phyloP scores from a whole-genome alignment of 92 coral and sea anemone species.

The Bergia puertoricense region DNA sequence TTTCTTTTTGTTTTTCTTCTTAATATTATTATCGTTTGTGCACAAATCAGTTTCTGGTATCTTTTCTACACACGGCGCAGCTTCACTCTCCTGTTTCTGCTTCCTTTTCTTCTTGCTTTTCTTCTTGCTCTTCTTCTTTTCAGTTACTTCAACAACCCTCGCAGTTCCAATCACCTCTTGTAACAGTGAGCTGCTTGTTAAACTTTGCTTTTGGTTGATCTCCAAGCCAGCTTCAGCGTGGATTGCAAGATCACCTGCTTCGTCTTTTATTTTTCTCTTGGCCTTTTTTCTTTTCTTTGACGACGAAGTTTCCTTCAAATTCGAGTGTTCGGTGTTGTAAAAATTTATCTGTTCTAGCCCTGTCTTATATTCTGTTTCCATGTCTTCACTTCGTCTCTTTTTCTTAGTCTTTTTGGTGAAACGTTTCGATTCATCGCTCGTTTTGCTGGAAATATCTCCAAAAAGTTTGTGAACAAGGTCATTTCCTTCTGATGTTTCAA shows the following conservation, averaged over 20 bases:
- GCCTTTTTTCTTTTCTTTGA: conserved; percentile 55
- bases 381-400: not conserved
- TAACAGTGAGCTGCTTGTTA: not conserved
- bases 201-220: conserved; percentile 25
- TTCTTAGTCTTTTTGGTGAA: conserved; percentile 11
- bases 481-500: conserved; percentile 47
- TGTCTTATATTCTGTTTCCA: not conserved
- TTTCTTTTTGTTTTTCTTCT: conserved; percentile 20
- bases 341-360: not conserved
- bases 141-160: not conserved
- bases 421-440: not conserved
- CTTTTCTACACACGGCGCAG: not conserved
- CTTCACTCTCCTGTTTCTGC: conserved; percentile 21
- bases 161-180: not conserved
- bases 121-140: conserved; percentile 22
- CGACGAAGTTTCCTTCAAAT: conserved; percentile 8
- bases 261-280: conserved; percentile 23
- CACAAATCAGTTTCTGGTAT: not conserved
- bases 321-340: not conserved
- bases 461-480: conserved; percentile 63
- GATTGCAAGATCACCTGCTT: not conserved
- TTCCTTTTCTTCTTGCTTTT: conserved; percentile 42
- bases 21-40: not conserved
- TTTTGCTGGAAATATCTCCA: conserved; percentile 46
- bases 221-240: not conserved